Conservation (phyloP, 1,140 invertebrate genomes). For the Lysiphlebus fabarum region DNA sequence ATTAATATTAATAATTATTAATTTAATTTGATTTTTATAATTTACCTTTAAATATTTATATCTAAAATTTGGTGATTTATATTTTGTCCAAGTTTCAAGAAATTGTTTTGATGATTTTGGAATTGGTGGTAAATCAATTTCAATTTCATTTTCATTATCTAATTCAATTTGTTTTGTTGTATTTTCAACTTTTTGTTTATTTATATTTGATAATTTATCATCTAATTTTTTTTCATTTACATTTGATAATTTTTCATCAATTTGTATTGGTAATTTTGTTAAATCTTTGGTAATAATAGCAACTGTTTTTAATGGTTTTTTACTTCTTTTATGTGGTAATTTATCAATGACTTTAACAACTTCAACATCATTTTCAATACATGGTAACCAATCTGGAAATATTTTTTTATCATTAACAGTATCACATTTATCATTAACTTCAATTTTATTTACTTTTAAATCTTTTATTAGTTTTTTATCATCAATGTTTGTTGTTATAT, state of each 20-base stretch:
- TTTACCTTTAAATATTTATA: conserved; percentile 52
- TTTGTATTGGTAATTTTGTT: conserved; percentile 12
- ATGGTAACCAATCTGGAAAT: conserved; percentile 47
- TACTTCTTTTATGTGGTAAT: conserved; percentile 62
- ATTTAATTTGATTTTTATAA: neutral
- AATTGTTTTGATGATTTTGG: conserved; percentile 62
- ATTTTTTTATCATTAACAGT: conserved; percentile 12
- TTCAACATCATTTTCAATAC: conserved; percentile 51
- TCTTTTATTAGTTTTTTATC: conserved; percentile 12
- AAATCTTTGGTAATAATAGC: conserved; percentile 53
- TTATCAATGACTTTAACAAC: conserved; percentile 61
- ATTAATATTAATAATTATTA: conserved; percentile 3
- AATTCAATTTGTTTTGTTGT: conserved; percentile 18
- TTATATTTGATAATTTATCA: conserved; percentile 22
- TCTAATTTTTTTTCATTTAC: conserved; percentile 36
- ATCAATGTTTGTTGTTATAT: neutral
- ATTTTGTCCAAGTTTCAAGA: conserved; percentile 56
- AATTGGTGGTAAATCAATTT: conserved; percentile 40
- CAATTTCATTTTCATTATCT: conserved; percentile 24
- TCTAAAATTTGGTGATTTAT: conserved; percentile 38
- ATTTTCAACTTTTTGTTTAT: conserved; percentile 11
- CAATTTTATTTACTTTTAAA: conserved; percentile 16
- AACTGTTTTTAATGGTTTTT: conserved; percentile 58
- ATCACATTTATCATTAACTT: conserved; percentile 7
- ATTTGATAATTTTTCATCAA: conserved; percentile 36